Evolutionary conservation across 2,888 invertebrate genomes (phyloP), one percentile per base, ranked within the genome.

Genomic region (Dyspetes luteomarginatus): DNA sequence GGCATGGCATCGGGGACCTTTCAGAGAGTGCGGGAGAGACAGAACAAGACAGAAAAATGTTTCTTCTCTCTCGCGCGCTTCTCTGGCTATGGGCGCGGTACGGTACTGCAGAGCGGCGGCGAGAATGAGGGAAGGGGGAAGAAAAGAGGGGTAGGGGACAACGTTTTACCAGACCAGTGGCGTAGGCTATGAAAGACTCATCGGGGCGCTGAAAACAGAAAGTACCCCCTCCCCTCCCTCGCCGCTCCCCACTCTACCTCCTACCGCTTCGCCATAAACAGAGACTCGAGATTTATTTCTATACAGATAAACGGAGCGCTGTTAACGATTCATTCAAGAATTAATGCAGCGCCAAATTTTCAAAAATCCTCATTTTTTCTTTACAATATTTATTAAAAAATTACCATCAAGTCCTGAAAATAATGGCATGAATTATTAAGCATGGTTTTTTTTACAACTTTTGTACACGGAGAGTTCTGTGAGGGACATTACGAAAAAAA

Each of bases 1-100:
- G 75, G 82, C 58, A 81, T 73, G 85, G 84, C 83, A 85, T 28
- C 86, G 83, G 86, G 89, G 88, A 85, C 85, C 88, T 86, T 85
- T 85, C 86, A 85, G 86, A 78, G 82, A 79, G 82, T 64, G 85
- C 82, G 84, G 82, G 83, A 82, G 82, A 80, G 74, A 84, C 85
- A 79, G 81, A 78, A 75, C 65, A 83, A 82, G 84, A 78, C 58
- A 67, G 68, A 28, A 79, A 62, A 4, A 15, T 24, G 30, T 22
- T 45, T 65, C 62, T 58, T 72, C 82, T 76, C 73, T 55, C 65
- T 74, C 56, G 43, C 74, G 73, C 80, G 45, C 77, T 72, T 56
- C 60, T 73, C 71, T 68, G n/a, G n/a, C n/a, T n/a, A n/a, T 78
- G 82, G 82, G 79, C 75, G 79, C 75, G 76, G 74, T 78, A 75